These are phyloP conservation scores for Pantala flavescens DNA, from an alignment of 1,140 invertebrate species.

Conservation along the genomic window DNA sequence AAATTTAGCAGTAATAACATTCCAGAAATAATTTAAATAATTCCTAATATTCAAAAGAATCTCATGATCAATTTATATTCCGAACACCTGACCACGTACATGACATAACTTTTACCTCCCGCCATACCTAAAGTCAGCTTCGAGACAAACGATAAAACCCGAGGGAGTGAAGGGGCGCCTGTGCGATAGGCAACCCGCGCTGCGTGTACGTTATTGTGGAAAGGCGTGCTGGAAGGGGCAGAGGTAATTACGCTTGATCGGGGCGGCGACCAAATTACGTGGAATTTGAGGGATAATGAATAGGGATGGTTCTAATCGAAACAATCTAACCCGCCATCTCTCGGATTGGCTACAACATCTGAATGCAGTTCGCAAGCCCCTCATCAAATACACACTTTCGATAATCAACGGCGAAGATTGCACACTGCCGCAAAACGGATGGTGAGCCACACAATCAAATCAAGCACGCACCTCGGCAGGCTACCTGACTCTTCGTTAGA, in stretches of 20 bases:
- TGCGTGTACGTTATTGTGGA: not conserved
- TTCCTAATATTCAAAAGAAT: too few species aligned
- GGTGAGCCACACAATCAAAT: too few species aligned
- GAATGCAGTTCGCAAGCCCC: not conserved
- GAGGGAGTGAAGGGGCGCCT: not conserved
- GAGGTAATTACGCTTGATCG: not conserved
- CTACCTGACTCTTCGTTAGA: too few species aligned
- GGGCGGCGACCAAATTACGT: not conserved
- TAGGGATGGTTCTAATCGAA: not conserved
- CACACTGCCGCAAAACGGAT: not conserved
- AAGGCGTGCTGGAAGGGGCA: not conserved
- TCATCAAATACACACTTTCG: not conserved
- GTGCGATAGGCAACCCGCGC: not conserved
- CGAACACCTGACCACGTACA: too few species aligned
- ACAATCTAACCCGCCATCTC: not conserved
- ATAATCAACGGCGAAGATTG: not conserved
- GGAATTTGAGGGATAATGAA: constrained; percentile 2
- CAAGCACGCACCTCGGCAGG: too few species aligned
- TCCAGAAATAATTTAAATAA: too few species aligned
- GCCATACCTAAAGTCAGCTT: too few species aligned
- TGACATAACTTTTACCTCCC: too few species aligned
- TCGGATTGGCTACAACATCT: not conserved
- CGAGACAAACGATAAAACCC: too few species aligned
- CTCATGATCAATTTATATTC: too few species aligned
- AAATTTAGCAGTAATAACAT: too few species aligned